These are phyloP conservation scores for Spea hammondii DNA, from an alignment of 2,797 vertebrate genomes.

Conservation along the genomic window DNA sequence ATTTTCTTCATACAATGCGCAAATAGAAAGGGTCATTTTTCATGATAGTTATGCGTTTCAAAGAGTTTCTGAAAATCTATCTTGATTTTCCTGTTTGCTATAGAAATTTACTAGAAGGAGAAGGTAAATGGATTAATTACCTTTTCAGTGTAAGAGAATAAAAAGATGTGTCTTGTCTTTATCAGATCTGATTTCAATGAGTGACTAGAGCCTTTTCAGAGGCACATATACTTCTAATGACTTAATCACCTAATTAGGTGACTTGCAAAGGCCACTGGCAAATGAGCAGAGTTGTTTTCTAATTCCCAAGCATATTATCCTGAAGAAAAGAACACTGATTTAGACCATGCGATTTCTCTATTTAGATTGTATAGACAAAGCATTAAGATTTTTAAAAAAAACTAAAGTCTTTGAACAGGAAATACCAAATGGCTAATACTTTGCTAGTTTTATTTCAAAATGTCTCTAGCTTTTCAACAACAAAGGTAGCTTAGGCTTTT, in stretches of 20 bases:
- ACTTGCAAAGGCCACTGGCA: conserved; percentile 78
- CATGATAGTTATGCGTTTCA: conserved; percentile 82
- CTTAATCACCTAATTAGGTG: conserved; percentile 95
- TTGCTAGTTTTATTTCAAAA: conserved; percentile 60
- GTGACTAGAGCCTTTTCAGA: conserved; percentile 81
- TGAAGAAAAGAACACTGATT: conserved; percentile 64
- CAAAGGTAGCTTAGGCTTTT: conserved; percentile 53
- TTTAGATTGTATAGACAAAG: conserved; percentile 61
- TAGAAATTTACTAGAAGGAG: conserved; percentile 72
- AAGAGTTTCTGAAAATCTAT: conserved; percentile 84
- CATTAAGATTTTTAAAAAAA: conserved; percentile 64
- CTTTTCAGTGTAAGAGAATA: conserved; percentile 72
- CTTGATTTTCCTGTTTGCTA: conserved; percentile 72
- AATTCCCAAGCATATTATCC: conserved; percentile 73
- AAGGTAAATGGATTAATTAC: conserved; percentile 94
- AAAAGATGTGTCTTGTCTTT: conserved; percentile 69
- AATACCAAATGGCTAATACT: conserved; percentile 57
- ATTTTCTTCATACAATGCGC: conserved; percentile 60
- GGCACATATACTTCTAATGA: conserved; percentile 79
- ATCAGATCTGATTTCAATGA: conserved; percentile 82
- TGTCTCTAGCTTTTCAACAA: conserved; percentile 54
- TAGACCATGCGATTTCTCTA: conserved; percentile 51
- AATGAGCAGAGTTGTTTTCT: conserved; percentile 80
- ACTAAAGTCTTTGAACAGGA: conserved; percentile 59
- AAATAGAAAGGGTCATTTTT: conserved; percentile 77